A percentile compares a stretch with the other conserved stretches of the same genome.
phyloP scores from a whole-genome alignment of 2,113 vertebrate genomes.

The Pedionomus torquatus region DNA sequence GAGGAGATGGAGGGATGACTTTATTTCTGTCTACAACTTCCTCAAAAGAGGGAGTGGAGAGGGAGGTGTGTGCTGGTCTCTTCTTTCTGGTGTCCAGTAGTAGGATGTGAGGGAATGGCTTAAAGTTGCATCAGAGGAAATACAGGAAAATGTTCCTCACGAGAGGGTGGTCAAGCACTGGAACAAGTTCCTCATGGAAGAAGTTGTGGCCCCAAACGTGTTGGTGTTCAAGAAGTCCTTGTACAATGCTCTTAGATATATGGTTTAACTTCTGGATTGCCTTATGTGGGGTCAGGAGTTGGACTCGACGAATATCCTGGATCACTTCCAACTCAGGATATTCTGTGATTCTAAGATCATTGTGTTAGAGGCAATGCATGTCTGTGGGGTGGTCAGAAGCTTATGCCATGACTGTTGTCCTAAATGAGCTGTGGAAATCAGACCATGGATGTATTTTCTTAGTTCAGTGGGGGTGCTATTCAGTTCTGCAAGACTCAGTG shows the following conservation, averaged over 20 bases:
- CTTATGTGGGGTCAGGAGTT: neutral
- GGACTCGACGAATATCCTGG: neutral
- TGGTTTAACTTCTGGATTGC: neutral
- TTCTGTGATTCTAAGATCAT: neutral
- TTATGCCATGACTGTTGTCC: neutral
- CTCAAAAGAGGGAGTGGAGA: neutral
- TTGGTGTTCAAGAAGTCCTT: neutral
- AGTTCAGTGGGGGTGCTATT: neutral
- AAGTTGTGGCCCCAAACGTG: neutral
- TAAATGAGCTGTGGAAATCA: neutral
- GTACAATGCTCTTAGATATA: neutral
- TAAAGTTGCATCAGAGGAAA: too few species aligned
- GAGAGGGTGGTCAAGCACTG: neutral
- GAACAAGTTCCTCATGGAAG: neutral
- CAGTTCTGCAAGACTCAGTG: neutral
- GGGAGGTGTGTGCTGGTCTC: neutral
- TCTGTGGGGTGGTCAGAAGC: neutral
- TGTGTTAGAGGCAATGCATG: neutral
- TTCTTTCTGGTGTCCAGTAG: neutral
- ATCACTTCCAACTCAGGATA: neutral
- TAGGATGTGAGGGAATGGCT: rapidly evolving
- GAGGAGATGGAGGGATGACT: neutral
- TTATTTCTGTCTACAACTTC: neutral
- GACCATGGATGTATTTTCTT: neutral
- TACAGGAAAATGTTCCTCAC: neutral